Percentiles rank a stretch among this genome's conserved stretches.
Conservation (phyloP, 2,888 invertebrate genomes). For the Syrphus vitripennis region DNA sequence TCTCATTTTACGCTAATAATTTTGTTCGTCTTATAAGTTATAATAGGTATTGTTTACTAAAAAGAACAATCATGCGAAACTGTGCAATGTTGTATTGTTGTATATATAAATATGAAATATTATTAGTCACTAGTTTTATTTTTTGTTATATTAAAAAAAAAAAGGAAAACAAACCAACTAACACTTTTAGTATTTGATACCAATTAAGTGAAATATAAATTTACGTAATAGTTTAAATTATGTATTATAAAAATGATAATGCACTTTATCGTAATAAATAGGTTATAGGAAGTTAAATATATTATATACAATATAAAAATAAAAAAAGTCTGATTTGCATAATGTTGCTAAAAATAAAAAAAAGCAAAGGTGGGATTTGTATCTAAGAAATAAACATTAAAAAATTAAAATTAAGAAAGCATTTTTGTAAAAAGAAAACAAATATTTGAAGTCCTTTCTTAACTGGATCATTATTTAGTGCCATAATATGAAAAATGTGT, state of each 20-base stretch:
- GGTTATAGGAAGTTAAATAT: not conserved
- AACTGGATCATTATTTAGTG: conserved; percentile 31
- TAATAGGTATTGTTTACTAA: not conserved
- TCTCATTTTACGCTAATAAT: conserved; percentile 18
- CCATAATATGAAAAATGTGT: conserved; percentile 13
- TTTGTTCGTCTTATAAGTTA: conserved; percentile 18
- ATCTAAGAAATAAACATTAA: conserved; percentile 12
- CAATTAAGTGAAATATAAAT: conserved; percentile 41
- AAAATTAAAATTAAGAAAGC: not conserved
- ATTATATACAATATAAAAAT: conserved; percentile 1
- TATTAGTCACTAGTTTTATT: conserved; percentile 54
- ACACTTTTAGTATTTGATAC: conserved; percentile 64
- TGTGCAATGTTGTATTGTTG: conserved; percentile 16
- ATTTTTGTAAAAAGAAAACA: conserved; percentile 3
- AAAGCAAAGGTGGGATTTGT: conserved; percentile 24
- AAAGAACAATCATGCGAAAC: not conserved
- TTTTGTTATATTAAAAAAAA: conserved; percentile 4
- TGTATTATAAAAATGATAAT: not conserved
- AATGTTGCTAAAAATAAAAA: conserved; percentile 40
- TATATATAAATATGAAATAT: conserved; percentile 7
- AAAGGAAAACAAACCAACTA: conserved; percentile 1
- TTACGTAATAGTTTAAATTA: not conserved
- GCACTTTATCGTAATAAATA: conserved; percentile 24
- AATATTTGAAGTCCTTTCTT: not conserved
- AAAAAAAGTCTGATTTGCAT: conserved; percentile 54